Evolutionary conservation across 2,797 vertebrate species (phyloP), one percentile per base, ranked within the genome.

Genomic region (Pampus argenteus): DNA sequence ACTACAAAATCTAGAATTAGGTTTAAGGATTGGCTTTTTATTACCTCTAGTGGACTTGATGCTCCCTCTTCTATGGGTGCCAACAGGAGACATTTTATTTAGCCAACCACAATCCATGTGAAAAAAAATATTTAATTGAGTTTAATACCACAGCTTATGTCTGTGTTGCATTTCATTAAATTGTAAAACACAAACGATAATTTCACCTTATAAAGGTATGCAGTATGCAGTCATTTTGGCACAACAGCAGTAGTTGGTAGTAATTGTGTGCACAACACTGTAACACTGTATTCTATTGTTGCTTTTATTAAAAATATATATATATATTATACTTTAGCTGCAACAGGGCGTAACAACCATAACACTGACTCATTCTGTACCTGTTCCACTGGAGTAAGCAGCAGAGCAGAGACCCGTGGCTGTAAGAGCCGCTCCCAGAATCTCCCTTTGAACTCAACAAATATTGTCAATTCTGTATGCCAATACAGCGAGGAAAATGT

Each of bases 401-500:
- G 72, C 49, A 61, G 70, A 79, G 72, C 51, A 68, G 22, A 71
- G 34, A 56, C 56, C 66, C 52, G 49, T 65, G 52, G 68, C 56
- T 77, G 78, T 74, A 78, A 81, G 65, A 78, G 55, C 71, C 71
- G 69, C 69, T 60, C 38, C 56, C 40, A 68, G 79, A 82, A 76
- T 78, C 74, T 72, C 70, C 45, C 56, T 69, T 74, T 78, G 72
- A 83, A 72, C 71, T 79, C 59, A 71, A 79, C 76, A 85, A 78
- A 89, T 71, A 78, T 82, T 69, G 74, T 79, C 83, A 82, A 66
- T 82, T 82, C 74, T 71, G 50, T 72, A 44, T 63, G 74, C 47
- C 79, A 78, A 73, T 78, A 82, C 57, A 81, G 73, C 23, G 2
- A 48, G 63, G 44, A 59, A 66, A 76, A 79, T 78, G 81, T 77